Conservation (phyloP, 2,888 invertebrate species). For the Heteromurus nitidus region DNA sequence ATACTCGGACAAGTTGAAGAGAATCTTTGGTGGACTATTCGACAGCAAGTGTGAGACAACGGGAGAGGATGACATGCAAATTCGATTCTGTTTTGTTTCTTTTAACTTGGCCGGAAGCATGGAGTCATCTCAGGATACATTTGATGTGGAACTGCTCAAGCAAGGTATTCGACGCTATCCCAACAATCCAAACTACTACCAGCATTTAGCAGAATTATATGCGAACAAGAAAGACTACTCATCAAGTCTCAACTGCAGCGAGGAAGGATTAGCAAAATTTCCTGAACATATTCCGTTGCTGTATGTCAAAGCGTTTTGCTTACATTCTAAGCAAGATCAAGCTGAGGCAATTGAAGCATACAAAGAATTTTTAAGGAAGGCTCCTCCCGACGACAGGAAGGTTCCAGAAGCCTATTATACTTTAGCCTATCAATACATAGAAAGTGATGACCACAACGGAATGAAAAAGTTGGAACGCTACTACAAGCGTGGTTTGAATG, state of each 20-base stretch:
- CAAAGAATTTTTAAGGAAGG: constrained; percentile 1
- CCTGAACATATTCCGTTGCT: neutral
- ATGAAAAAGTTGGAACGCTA: neutral
- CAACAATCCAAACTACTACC: constrained; percentile 1
- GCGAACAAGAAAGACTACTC: neutral
- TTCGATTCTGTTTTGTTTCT: neutral
- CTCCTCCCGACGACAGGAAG: constrained; percentile 10
- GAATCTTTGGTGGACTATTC: too few species aligned
- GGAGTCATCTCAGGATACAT: neutral
- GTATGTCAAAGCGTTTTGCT: neutral
- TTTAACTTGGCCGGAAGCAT: neutral
- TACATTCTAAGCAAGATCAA: neutral
- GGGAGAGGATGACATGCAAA: constrained; percentile 14
- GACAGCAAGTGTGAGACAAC: too few species aligned
- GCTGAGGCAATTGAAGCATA: neutral
- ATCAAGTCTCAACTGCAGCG: neutral
- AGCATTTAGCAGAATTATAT: neutral
- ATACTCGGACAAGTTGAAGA: too few species aligned
- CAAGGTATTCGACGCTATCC: constrained; percentile 23
- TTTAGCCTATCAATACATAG: neutral
- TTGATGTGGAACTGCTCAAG: constrained; percentile 8
- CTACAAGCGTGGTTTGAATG: neutral
- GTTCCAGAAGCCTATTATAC: constrained; percentile 21
- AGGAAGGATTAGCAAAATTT: constrained; percentile 2
- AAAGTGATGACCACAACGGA: too few species aligned